Conservation (phyloP, 2,888 invertebrate species). For the Charanyca ferruginea region DNA sequence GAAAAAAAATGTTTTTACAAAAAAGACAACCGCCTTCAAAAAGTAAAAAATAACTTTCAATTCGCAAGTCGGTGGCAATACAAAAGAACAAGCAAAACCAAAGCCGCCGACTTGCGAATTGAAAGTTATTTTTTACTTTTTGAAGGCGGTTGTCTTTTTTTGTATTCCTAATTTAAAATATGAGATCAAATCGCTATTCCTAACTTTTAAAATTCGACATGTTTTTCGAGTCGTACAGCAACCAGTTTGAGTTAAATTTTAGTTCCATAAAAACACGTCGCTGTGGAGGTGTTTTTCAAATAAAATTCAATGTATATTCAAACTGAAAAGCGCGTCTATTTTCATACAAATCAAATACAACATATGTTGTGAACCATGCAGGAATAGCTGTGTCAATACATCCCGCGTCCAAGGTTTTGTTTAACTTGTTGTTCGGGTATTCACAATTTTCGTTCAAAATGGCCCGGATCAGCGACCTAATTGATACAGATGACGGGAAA, state of each 20-base stretch:
- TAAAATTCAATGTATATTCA: constrained; percentile 56
- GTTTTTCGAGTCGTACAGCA: constrained; percentile 1
- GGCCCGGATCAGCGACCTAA: constrained; percentile 40
- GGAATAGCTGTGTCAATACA: constrained; percentile 47
- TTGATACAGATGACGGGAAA: constrained; percentile 43
- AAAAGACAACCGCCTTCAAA: no score
- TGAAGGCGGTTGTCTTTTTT: no score
- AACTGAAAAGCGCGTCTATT: constrained; percentile 46
- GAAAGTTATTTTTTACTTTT: no score
- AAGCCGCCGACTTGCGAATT: no score
- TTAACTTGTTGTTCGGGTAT: constrained; percentile 51
- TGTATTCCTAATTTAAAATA: no score
- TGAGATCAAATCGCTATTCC: background rate
- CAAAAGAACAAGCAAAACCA: no score
- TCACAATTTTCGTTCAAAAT: constrained; percentile 46
- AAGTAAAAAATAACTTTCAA: no score
- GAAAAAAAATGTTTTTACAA: no score
- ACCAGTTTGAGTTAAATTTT: constrained; percentile 24
- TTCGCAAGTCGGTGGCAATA: no score
- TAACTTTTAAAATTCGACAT: constrained; percentile 7
- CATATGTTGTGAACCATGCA: constrained; percentile 30
- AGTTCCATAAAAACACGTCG: constrained; percentile 29
- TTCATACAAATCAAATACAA: constrained; percentile 56
- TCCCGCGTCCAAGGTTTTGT: constrained; percentile 50
- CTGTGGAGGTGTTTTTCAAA: constrained; percentile 35